Conservation (phyloP, 92 coral and sea anemone species). For the Muricea muricata region DNA sequence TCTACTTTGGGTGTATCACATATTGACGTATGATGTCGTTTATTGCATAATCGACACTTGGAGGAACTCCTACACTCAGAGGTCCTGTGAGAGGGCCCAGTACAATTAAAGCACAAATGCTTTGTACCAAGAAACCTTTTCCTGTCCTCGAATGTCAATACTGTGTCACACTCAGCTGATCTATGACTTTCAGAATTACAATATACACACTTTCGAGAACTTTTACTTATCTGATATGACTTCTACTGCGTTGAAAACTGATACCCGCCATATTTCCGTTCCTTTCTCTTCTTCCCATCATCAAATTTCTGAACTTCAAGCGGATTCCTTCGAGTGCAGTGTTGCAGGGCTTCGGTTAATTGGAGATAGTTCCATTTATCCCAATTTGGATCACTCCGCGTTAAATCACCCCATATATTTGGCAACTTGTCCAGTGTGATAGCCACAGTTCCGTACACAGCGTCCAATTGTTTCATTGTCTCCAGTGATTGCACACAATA, state of each 20-base stretch:
- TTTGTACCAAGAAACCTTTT: constrained; percentile 48
- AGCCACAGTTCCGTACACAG: constrained; percentile 33
- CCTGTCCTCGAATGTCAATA: constrained; percentile 38
- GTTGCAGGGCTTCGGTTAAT: constrained; percentile 21
- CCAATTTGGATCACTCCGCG: constrained; percentile 25
- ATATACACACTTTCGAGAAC: constrained; percentile 25
- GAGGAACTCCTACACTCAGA: constrained; percentile 31
- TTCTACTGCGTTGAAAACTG: constrained; percentile 23
- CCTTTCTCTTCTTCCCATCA: not conserved
- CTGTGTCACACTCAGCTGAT: constrained; percentile 45
- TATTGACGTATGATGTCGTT: not conserved
- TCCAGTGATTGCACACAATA: too few species aligned
- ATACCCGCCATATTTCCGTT: not conserved
- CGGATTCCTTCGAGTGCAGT: constrained; percentile 43
- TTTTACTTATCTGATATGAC: constrained; percentile 8
- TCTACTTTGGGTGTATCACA: not conserved
- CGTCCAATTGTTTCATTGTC: constrained; percentile 31
- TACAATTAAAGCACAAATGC: constrained; percentile 58
- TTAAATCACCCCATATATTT: constrained; percentile 1
- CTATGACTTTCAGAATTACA: constrained; percentile 51
- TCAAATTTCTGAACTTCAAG: constrained; percentile 15
- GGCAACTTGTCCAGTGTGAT: constrained; percentile 44
- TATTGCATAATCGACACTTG: not conserved
- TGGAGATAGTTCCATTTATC: constrained; percentile 32
- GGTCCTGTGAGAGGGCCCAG: constrained; percentile 26